Evolutionary conservation across 2,888 invertebrate genomes (phyloP), one percentile per base, ranked within the genome.

Genomic region (Adelphocoris suturalis): DNA sequence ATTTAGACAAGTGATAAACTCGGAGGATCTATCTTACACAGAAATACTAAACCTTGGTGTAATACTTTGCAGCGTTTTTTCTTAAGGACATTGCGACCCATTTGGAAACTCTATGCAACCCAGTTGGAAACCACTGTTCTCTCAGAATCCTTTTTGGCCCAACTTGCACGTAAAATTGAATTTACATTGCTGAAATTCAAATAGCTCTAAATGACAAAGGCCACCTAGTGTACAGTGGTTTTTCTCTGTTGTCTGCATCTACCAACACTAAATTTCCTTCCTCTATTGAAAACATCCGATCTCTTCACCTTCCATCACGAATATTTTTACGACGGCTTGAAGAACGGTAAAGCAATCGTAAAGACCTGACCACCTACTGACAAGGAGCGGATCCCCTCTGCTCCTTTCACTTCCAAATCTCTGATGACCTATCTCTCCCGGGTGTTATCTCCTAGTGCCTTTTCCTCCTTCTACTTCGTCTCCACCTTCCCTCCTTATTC

Each of bases 281-380:
- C n/a, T 61, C 61, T 61, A 61, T 61, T 61, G n/a, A 61, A 61
- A 52, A 52, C 52, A 52, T 2, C 52, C 52, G 52, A 52, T 52
- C 52, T 52, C 52, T 3, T 52, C 52, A 52, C 52, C 5, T 61
- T n/a, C n/a, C 9, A 14, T 3, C 14, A 19, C 1, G n/a, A 19
- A 1, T 14, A 14, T 14, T 3, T 52, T 52, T 16, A 52, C 52
- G 52, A 16, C 52, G 0, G 61, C 61, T 61, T 19, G 9, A 16
- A 19, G 61, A 61, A 16, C 61, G 61, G 61, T 61, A 61, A 61
- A 61, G n/a, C 61, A 61, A 61, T 61, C 61, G 61, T 61, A 61
- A 61, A 61, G 61, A 61, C 61, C 61, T 61, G 61, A 61, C 61
- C 61, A 61, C 61, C 61, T 61, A 61, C 61, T 61, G 61, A 61